A percentile compares a stretch with the other conserved stretches of the same genome.
Evolutionary conservation across 1,140 invertebrate species (phyloP).

Genomic region (Bilobella aurantiaca): DNA sequence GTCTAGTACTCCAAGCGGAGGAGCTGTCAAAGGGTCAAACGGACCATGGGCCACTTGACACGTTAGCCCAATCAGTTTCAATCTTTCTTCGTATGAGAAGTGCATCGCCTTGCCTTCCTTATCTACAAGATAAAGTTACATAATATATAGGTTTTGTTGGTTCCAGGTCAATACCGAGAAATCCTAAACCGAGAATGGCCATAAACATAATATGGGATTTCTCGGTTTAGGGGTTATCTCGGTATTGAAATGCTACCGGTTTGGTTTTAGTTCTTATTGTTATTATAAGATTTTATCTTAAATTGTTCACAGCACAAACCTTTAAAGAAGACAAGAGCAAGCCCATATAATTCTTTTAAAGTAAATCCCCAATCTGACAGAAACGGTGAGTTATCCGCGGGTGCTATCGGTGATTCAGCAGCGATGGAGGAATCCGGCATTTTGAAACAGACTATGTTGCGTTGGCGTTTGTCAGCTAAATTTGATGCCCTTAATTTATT

Average conservation of each 20-base stretch:
- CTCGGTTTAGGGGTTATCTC: too few relatives aligned
- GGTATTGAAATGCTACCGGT: too few relatives aligned
- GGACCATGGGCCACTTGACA: slow-evolving; percentile 83
- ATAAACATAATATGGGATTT: too few relatives aligned
- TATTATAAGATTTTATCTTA: too few relatives aligned
- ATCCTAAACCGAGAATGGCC: too few relatives aligned
- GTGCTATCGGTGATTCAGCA: background rate
- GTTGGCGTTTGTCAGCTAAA: too few relatives aligned
- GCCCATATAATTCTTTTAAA: slow-evolving; percentile 68
- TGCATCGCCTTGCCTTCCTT: slow-evolving; percentile 93
- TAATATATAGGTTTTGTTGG: too few relatives aligned
- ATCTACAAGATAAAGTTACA: slow-evolving; percentile 63
- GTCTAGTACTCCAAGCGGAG: slow-evolving; percentile 83
- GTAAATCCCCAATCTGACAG: slow-evolving; percentile 53
- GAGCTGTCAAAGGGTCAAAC: slow-evolving; percentile 59
- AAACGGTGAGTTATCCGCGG: slow-evolving; percentile 15
- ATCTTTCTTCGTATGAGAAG: slow-evolving; percentile 83
- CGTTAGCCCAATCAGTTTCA: slow-evolving; percentile 79
- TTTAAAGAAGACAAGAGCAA: slow-evolving; percentile 78
- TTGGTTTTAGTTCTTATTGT: too few relatives aligned
- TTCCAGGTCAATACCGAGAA: too few relatives aligned
- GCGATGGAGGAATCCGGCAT: background rate
- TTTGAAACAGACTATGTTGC: too few relatives aligned
- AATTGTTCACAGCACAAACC: too few relatives aligned
- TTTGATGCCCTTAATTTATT: too few relatives aligned